These are phyloP conservation scores for Crotalus viridis DNA, from an alignment of 2,113 vertebrate species.

Conservation along the genomic window DNA sequence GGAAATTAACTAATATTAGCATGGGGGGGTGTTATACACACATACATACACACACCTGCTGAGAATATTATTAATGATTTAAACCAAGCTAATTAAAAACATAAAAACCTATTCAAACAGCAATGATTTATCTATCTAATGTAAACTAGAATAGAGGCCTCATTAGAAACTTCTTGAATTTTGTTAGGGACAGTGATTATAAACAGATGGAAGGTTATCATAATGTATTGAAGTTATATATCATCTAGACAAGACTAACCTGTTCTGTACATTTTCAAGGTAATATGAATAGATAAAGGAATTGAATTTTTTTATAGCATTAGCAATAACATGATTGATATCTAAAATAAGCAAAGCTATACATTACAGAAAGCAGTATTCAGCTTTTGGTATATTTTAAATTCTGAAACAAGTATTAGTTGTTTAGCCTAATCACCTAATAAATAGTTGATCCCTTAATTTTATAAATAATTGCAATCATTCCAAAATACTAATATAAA, in stretches of 20 bases:
- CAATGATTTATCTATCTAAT: not conserved
- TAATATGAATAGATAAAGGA: not conserved
- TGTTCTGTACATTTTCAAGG: not conserved
- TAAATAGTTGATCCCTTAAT: not conserved
- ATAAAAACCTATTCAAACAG: not conserved
- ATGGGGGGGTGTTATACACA: not conserved
- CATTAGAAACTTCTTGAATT: not conserved
- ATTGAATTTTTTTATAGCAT: not conserved
- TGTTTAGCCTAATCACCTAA: not conserved
- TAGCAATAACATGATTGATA: not conserved
- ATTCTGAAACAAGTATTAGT: not conserved
- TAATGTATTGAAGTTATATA: not conserved
- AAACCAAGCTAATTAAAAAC: not conserved
- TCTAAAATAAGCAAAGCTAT: not conserved
- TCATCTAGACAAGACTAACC: not conserved
- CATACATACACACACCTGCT: not conserved
- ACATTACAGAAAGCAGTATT: not conserved
- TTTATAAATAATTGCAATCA: not conserved
- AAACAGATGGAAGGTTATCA: not conserved
- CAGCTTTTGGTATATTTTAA: not conserved
- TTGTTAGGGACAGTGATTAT: rapidly evolving
- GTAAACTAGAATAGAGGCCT: not conserved
- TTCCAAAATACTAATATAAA: not conserved
- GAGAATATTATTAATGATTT: not conserved
- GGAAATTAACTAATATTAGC: not conserved